Base-by-base conservation (phyloP, 2,113 vertebrate genomes). In the Toxotes chatareus region DNA sequence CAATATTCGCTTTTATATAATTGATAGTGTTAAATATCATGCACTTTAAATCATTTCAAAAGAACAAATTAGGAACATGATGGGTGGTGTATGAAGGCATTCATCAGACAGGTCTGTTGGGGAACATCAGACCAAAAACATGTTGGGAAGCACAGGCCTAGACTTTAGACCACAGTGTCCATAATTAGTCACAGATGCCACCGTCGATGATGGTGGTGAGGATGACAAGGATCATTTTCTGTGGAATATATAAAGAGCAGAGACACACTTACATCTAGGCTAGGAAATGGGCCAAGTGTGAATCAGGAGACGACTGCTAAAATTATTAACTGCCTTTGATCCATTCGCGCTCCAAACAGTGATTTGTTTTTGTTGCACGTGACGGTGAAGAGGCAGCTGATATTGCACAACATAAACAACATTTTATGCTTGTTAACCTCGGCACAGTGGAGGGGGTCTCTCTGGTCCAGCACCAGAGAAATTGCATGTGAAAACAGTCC, bases 241-340 rank as follows among this genome's bases (percentile, higher is more conserved):
- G 71, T 44, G 68, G 53, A 84, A 83, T 74, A 75, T 83, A 86
- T 87, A 82, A 82, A 83, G 80, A 79, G 70, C 83, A 57, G 70
- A 81, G 83, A 77, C 82, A 88, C 88, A 79, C 78, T 90, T 86
- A 77, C 79, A 88, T 84, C 77, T 72, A 70, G 78, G 78, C 72
- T 75, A 84, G 69, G 82, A 92, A 87, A 61, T 75, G 80, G 78
- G 80, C 75, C 82, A 82, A 88, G 65, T 78, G 80, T 86, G 84
- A 88, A 90, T 79, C 80, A 73, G 64, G 31, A 73, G 70, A 80
- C 60, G 23, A 71, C 19, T 74, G 68, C 65, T 83, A 46, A 78
- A 81, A 77, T 65, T 57, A 56, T 82, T 74, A 81, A 56, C 62
- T 53, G 75, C n/a, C 40, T 82, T 44, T 75, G 72, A 80, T 85